Conservation (phyloP, 2,797 vertebrate genomes). For the Gadopsis bispinosus region DNA sequence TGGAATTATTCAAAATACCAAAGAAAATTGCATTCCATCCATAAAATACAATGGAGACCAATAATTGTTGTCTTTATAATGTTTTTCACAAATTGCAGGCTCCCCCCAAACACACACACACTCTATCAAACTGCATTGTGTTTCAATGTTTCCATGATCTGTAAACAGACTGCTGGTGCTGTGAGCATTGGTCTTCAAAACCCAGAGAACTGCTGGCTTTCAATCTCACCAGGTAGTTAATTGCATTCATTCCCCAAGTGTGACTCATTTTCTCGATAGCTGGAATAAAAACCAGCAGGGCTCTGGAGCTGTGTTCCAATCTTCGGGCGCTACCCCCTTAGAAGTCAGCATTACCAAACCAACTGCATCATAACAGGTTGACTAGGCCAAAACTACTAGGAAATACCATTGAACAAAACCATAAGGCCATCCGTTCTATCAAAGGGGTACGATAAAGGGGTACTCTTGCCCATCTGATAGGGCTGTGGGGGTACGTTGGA, state of each 20-base stretch:
- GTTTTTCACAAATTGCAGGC: neutral
- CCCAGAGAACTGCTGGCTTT: constrained; percentile 14
- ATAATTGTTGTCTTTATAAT: constrained; percentile 16
- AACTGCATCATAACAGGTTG: neutral
- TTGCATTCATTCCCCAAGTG: constrained; percentile 23
- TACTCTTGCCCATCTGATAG: too few species aligned
- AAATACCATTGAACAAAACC: too few species aligned
- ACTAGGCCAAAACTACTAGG: neutral
- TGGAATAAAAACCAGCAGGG: constrained; percentile 19
- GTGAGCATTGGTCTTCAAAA: constrained; percentile 3
- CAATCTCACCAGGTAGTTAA: constrained; percentile 22
- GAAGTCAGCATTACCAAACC: neutral
- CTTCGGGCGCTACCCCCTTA: neutral
- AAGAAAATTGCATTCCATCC: constrained; percentile 11
- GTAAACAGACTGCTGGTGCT: constrained; percentile 1
- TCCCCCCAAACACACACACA: neutral
- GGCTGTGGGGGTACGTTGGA: too few species aligned
- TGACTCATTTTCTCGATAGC: neutral
- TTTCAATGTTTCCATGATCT: constrained; percentile 12
- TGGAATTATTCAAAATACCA: constrained; percentile 41
- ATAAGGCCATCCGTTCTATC: too few species aligned
- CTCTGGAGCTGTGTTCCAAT: neutral
- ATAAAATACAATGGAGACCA: constrained; percentile 10
- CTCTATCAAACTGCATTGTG: neutral
- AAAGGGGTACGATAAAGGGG: too few species aligned